Conservation (phyloP, 2,888 invertebrate genomes). For the Griposia aprilina region DNA sequence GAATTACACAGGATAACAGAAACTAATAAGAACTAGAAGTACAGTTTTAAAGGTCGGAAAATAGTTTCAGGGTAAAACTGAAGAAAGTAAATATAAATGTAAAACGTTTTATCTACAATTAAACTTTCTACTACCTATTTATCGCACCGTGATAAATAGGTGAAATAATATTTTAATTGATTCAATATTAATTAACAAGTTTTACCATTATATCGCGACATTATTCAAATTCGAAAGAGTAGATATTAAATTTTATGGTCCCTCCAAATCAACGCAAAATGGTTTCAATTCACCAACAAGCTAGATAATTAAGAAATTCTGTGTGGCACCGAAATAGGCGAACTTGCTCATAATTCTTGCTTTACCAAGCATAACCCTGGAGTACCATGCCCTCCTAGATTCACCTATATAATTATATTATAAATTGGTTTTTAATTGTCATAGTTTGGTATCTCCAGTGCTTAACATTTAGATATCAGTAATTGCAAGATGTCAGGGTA, state of each 20-base stretch:
- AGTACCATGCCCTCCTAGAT: neutral
- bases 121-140: neutral
- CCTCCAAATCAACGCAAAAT: conserved; percentile 60
- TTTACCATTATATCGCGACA: conserved; percentile 13
- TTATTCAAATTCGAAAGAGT: conserved; percentile 57
- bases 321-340: conserved; percentile 49
- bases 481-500: neutral
- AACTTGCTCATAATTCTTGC: neutral
- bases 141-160: neutral
- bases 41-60: neutral
- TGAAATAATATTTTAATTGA: conserved; percentile 14
- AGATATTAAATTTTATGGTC: conserved; percentile 59
- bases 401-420: too few species aligned
- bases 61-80: neutral
- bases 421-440: neutral
- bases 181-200: conserved; percentile 18
- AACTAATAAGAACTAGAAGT: too few species aligned
- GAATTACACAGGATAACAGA: neutral
- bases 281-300: conserved; percentile 69
- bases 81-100: neutral
- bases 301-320: conserved; percentile 63
- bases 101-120: neutral
- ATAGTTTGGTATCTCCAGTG: neutral
- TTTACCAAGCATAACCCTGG: neutral
- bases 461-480: neutral